Conservation (phyloP, 2,113 vertebrate genomes). For the Gnathonemus echidnorhynchus region DNA sequence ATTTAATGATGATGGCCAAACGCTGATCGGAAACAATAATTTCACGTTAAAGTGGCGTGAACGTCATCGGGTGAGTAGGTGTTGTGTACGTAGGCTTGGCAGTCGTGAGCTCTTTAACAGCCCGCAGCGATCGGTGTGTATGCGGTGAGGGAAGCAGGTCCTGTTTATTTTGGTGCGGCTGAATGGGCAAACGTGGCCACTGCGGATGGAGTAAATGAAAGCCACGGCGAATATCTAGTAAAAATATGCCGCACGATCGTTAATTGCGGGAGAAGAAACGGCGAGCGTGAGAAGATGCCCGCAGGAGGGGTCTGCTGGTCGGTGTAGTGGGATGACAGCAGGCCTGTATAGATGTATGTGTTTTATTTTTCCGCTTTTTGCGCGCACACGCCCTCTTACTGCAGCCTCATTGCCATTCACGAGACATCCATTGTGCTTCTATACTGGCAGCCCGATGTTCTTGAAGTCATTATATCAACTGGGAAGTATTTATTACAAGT, state of each 20-base stretch:
- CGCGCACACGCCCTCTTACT: neutral
- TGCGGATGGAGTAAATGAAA: neutral
- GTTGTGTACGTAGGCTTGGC: neutral
- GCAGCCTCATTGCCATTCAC: neutral
- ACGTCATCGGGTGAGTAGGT: neutral
- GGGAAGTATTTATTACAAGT: neutral
- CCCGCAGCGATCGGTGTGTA: neutral
- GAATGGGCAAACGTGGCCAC: neutral
- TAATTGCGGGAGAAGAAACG: neutral
- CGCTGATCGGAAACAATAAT: neutral
- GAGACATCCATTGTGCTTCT: neutral
- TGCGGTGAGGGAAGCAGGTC: neutral
- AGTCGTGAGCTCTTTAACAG: neutral
- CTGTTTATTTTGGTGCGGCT: slow-evolving; percentile 26
- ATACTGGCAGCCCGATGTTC: neutral
- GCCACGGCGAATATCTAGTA: neutral
- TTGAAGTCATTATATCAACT: neutral
- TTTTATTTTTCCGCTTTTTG: neutral
- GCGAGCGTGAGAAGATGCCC: neutral
- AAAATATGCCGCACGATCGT: neutral
- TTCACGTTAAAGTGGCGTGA: neutral
- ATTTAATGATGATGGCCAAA: neutral
- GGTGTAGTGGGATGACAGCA: neutral
- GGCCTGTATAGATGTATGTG: neutral
- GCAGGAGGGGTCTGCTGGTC: neutral